Evolutionary conservation across 64 coral and sea anemone species (phyloP).

Genomic region (Pocillopora verrucosa): DNA sequence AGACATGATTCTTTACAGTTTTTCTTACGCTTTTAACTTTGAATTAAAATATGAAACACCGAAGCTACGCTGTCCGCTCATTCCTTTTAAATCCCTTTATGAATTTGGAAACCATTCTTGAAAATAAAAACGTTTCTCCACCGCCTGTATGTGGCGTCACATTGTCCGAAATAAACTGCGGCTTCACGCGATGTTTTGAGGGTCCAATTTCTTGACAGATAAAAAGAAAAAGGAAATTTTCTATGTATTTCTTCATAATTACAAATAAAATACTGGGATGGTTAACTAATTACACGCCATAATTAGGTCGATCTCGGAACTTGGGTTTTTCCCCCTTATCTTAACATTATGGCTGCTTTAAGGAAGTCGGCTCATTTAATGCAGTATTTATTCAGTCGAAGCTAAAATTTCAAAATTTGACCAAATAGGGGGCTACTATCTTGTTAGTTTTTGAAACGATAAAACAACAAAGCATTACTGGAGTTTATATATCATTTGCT

Average conservation of each 20-base stretch:
- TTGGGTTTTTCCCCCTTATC: neutral
- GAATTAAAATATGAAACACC: neutral
- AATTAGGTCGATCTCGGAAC: conserved; percentile 8
- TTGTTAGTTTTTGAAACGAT: conserved; percentile 11
- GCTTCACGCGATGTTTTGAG: conserved; percentile 3
- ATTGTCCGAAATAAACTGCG: conserved; percentile 30
- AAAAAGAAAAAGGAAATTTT: conserved; percentile 7
- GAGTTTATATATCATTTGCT: neutral
- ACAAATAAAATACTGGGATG: conserved; percentile 2
- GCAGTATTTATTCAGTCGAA: conserved; percentile 2
- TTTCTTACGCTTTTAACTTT: neutral
- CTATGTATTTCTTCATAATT: conserved; percentile 15
- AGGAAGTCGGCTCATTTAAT: conserved; percentile 11
- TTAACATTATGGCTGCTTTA: neutral
- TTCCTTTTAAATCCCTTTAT: neutral
- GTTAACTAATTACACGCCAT: conserved; percentile 13
- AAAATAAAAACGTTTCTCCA: neutral
- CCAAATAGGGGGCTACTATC: neutral
- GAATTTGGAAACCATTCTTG: neutral
- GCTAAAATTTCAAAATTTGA: conserved; percentile 19
- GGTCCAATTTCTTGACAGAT: conserved; percentile 32
- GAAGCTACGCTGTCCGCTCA: no score
- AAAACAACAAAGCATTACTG: neutral
- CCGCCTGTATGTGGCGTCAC: neutral
- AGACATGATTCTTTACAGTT: neutral